These are phyloP conservation scores for Megaustenia siamemsis DNA, from an alignment of 2,888 invertebrate species.

Conservation along the genomic window DNA sequence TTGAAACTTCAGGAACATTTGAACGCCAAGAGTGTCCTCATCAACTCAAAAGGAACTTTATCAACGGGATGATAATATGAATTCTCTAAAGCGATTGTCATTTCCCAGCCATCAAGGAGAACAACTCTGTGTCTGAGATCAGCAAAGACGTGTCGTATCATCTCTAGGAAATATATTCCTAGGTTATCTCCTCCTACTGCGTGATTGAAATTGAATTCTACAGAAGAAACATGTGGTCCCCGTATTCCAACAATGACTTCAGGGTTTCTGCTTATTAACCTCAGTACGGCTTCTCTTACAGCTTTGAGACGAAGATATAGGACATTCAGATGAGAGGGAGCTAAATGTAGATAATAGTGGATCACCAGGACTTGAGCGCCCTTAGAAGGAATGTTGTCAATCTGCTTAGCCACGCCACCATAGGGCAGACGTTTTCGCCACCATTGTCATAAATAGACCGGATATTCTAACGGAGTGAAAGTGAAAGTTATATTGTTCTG, in stretches of 20 bases:
- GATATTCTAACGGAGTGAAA: conserved; percentile 38
- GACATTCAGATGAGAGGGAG: conserved; percentile 23
- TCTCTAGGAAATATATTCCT: conserved; percentile 1
- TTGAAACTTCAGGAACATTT: conserved; percentile 16
- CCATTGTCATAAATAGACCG: not conserved
- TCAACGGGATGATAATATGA: not conserved
- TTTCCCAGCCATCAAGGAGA: conserved; percentile 49
- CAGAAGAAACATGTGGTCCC: conserved; percentile 32
- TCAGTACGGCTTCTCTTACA: conserved; percentile 9
- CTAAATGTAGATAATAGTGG: conserved; percentile 38
- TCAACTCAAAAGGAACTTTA: conserved; percentile 1
- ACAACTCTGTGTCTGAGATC: conserved; percentile 29
- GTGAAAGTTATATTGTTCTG: not conserved
- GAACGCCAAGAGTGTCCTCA: conserved; percentile 27
- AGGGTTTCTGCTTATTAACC: conserved; percentile 30
- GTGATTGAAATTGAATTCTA: conserved; percentile 22
- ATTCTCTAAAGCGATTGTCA: conserved; percentile 44
- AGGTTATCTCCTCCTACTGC: conserved; percentile 42
- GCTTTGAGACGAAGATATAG: conserved; percentile 1
- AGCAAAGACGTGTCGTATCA: conserved; percentile 14
- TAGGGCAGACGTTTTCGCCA: not conserved
- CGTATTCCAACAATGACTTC: conserved; percentile 25
- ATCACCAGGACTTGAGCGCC: conserved; percentile 28
- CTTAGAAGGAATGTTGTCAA: conserved; percentile 24
- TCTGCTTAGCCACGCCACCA: conserved; percentile 31